Conservation (phyloP, 2,113 vertebrate species). For the Centropristis striata region DNA sequence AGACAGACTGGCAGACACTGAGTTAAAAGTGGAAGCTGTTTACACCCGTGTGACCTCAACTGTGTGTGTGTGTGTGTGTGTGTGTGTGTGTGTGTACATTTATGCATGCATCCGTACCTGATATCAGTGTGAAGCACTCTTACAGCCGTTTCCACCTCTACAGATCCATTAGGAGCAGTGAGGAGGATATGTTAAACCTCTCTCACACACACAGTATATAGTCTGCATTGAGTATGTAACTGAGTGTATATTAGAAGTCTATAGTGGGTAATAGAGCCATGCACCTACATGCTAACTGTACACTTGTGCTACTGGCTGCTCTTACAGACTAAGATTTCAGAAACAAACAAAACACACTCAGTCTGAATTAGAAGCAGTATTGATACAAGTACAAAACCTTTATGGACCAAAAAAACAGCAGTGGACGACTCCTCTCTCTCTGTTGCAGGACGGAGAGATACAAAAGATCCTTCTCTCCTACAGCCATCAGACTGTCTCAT, state of each 20-base stretch:
- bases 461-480: too few relatives aligned
- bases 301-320: neutral
- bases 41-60: constrained; percentile 1
- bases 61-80: constrained; percentile 20
- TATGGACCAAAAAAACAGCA: too few relatives aligned
- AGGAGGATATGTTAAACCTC: constrained; percentile 49
- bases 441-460: too few relatives aligned
- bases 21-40: constrained; percentile 65
- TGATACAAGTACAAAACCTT: too few relatives aligned
- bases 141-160: constrained; percentile 36
- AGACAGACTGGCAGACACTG: constrained; percentile 27
- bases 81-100: constrained; percentile 7
- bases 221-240: constrained; percentile 4
- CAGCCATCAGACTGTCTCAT: too few relatives aligned
- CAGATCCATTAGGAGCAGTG: constrained; percentile 67
- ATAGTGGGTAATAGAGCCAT: neutral
- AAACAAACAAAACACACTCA: neutral
- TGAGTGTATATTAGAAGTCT: constrained; percentile 2
- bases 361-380: neutral
- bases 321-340: neutral
- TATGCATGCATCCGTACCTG: constrained; percentile 2
- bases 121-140: constrained; percentile 62
- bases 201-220: constrained; percentile 8
- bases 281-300: neutral
- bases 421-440: too few relatives aligned